Evolutionary conservation across 2,113 vertebrate species (phyloP).

Genomic region (Carlito syrichta): DNA sequence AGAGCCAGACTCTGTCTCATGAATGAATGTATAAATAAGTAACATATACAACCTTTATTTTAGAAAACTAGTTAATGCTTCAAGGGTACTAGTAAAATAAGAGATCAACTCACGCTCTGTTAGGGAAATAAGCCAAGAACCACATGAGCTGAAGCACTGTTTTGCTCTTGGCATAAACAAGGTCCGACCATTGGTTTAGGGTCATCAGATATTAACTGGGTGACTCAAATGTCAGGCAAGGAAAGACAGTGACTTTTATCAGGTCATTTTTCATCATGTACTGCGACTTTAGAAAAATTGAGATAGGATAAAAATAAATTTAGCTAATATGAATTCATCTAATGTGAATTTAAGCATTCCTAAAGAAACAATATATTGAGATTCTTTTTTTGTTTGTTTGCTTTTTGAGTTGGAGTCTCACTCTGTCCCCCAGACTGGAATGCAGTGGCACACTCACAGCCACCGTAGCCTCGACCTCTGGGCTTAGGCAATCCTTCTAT

Average conservation of each 20-base stretch:
- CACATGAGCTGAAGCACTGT: background rate
- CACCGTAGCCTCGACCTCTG: too few species aligned
- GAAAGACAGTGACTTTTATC: background rate
- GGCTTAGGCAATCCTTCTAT: too few species aligned
- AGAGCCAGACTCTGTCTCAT: too few species aligned
- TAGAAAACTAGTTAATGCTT: background rate
- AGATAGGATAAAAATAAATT: background rate
- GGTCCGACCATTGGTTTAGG: background rate
- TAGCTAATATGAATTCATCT: background rate
- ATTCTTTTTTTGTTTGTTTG: too few species aligned
- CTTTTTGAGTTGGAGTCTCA: too few species aligned
- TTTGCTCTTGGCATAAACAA: background rate
- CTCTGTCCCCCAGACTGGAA: too few species aligned
- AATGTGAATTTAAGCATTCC: background rate
- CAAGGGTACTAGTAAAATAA: background rate
- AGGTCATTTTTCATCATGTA: background rate
- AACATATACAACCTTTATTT: background rate
- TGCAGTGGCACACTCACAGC: too few species aligned
- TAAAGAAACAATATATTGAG: background rate
- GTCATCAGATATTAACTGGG: background rate
- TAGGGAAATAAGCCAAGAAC: background rate
- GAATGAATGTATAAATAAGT: background rate
- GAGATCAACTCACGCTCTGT: background rate
- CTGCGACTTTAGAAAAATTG: background rate
- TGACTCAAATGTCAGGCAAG: background rate